Base-by-base conservation (phyloP, 2,113 vertebrate genomes). In the Leptosomus discolor region DNA sequence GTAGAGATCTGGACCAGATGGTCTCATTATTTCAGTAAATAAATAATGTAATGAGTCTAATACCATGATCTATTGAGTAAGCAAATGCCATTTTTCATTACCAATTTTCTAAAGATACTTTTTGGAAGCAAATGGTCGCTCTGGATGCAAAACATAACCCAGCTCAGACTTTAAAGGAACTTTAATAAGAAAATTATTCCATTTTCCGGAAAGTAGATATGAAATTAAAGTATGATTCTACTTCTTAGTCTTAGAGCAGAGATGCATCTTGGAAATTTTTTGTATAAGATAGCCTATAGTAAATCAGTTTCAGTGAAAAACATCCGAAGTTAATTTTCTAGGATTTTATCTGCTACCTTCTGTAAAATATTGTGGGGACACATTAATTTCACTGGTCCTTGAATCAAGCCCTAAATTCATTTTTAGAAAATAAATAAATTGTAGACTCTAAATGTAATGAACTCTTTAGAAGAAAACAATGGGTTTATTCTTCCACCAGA, bases 81-180 rank as follows among this genome's bases (percentile, higher is more conserved):
- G 91, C 80, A 94, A 94, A 89, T 95, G 89, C n/a, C 91, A 92
- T 94, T 97, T 96, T 94, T 91, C 69, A 96, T 92, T 95, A 93
- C 50, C 69, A 87, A 21, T 89, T 94, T 97, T 91, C 65, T 97
- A 92, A 94, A 95, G 83, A 85, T 64, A 50, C 54, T 43, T 71
- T 90, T 79, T 95, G 56, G 71, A 97, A 92, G 34, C 7, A 91
- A 78, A 76, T 50, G 79, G 82, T 94, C 90, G 93, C 51, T 92
- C 58, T 68, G 58, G n/a, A 57, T 84, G 12, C 8, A 95, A 89
- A 93, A 69, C 15, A 50, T 56, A 88, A 53, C 18, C 88, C 67
- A 70, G 21, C 15, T 87, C 20, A 50, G 32, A 88, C n/a, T 77
- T 88, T 54, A 92, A 80, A 91, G 41, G 37, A 95, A 63, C 5